Conservation (phyloP, 2,888 invertebrate genomes). For the Microctonus hyperodae region DNA sequence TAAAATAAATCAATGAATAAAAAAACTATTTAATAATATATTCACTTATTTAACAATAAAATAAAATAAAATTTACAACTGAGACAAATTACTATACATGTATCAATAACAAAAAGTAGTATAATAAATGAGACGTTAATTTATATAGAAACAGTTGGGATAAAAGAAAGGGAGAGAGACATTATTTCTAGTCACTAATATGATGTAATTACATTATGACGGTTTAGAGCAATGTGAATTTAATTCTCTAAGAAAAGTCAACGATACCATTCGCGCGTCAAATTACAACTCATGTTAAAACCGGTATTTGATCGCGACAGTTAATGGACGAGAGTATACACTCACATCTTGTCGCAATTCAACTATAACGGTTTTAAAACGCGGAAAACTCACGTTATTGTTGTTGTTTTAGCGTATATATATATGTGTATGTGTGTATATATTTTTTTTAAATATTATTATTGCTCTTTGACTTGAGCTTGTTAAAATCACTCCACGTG, state of each 20-base stretch:
- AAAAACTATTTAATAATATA: too few species aligned
- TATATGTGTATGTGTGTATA: neutral
- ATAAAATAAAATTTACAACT: neutral
- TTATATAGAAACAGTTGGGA: neutral
- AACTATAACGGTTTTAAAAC: slow-evolving; percentile 30
- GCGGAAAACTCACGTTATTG: slow-evolving; percentile 20
- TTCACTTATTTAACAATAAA: too few species aligned
- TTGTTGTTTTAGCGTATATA: neutral
- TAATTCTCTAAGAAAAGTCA: slow-evolving; percentile 1
- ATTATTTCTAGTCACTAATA: neutral
- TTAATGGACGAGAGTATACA: slow-evolving; percentile 12
- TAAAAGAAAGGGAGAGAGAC: neutral
- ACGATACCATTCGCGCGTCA: slow-evolving; percentile 21
- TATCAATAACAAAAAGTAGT: neutral
- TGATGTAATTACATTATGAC: slow-evolving; percentile 15
- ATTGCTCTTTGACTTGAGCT: slow-evolving; percentile 16
- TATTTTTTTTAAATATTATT: slow-evolving; percentile 1
- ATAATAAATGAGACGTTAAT: too few species aligned
- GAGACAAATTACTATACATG: too few species aligned
- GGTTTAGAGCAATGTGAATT: slow-evolving; percentile 14
- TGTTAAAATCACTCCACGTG: slow-evolving; percentile 35
- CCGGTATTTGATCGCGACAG: slow-evolving; percentile 28
- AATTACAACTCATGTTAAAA: slow-evolving; percentile 23
- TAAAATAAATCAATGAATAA: slow-evolving; percentile 51
- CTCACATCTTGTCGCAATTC: slow-evolving; percentile 16